Conservation (phyloP, 37 sponge, comb jelly and placozoan genomes). For the Haliclona indistincta region DNA sequence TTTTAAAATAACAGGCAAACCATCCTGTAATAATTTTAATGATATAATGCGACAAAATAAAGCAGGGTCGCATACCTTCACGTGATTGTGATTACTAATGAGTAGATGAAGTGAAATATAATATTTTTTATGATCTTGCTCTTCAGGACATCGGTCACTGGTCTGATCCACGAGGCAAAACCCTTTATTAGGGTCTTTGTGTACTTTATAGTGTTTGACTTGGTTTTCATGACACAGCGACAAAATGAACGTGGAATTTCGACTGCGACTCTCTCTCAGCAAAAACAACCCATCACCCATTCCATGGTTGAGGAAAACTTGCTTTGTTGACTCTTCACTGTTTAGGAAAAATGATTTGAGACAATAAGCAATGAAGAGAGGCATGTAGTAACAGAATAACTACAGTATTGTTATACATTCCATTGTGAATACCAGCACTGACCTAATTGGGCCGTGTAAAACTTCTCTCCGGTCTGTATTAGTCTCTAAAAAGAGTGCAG, state of each 20-base stretch:
- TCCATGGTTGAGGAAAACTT: background rate
- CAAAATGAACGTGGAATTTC: conserved; percentile 34
- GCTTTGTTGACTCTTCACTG: background rate
- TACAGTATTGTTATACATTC: background rate
- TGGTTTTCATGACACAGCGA: conserved; percentile 24
- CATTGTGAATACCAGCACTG: background rate
- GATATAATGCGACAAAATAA: background rate
- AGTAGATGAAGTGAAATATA: no score
- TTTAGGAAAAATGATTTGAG: background rate
- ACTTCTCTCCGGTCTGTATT: conserved; percentile 23
- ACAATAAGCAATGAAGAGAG: background rate
- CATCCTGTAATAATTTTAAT: conserved; percentile 27
- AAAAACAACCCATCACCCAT: conserved; percentile 32
- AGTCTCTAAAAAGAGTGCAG: background rate
- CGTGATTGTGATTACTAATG: background rate
- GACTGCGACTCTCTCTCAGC: conserved; percentile 60
- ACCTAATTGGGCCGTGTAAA: conserved; percentile 50
- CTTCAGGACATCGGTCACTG: no score
- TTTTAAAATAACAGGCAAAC: conserved; percentile 33
- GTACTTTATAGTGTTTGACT: conserved; percentile 28
- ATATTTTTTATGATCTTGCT: no score
- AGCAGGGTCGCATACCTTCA: background rate
- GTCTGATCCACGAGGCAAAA: background rate
- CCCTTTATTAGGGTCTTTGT: background rate
- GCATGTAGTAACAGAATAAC: background rate